Conservation (phyloP, 2,113 vertebrate genomes). For the Pachypanchax playfairii region DNA sequence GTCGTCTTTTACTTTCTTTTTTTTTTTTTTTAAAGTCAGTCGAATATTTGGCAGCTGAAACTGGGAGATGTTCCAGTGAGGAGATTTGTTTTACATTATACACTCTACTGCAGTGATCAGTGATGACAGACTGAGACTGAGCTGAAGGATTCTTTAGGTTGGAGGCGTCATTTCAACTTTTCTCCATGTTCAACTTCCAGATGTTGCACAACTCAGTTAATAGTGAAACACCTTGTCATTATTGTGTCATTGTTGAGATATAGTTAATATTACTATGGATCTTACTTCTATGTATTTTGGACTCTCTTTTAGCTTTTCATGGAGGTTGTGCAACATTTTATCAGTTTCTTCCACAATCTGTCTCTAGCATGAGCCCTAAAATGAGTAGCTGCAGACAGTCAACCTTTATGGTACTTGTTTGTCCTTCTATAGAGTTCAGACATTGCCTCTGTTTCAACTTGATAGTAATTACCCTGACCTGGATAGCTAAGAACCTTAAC, state of each 20-base stretch:
- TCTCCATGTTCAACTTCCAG: constrained; percentile 40
- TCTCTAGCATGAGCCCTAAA: too few species aligned
- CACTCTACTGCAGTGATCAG: constrained; percentile 30
- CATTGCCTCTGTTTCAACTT: too few species aligned
- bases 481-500: too few species aligned
- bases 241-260: background rate
- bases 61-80: constrained; percentile 43
- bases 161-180: constrained; percentile 24
- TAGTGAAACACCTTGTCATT: constrained; percentile 21
- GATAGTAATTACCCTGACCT: too few species aligned
- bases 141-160: constrained; percentile 45
- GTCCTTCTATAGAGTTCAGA: too few species aligned
- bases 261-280: too few species aligned
- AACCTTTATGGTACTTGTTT: too few species aligned
- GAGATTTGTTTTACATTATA: constrained; percentile 55
- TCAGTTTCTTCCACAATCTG: too few species aligned
- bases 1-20: background rate
- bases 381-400: too few species aligned
- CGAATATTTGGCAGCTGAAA: constrained; percentile 48
- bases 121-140: constrained; percentile 40
- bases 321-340: too few species aligned
- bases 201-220: constrained; percentile 38
- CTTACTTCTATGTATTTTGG: too few species aligned
- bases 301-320: too few species aligned
- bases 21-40: constrained; percentile 12